Conservation (phyloP, 2,888 invertebrate genomes). For the Stenodema calcarata region DNA sequence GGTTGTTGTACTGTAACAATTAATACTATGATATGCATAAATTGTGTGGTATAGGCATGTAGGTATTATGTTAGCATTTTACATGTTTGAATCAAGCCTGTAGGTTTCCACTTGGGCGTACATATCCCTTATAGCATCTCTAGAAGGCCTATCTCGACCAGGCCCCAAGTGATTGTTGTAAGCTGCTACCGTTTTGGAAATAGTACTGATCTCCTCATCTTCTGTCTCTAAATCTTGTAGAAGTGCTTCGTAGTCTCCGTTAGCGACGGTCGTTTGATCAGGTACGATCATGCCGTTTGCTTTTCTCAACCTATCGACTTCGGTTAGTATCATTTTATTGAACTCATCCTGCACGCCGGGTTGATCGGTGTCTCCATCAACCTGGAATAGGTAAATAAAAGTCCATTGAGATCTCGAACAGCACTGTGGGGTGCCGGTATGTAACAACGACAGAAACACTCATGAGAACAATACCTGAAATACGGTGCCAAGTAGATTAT, state of each 20-base stretch:
- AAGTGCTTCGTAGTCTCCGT: conserved; percentile 54
- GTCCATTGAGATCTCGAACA: too few relatives aligned
- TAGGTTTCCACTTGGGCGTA: conserved; percentile 63
- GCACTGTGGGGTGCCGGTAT: too few relatives aligned
- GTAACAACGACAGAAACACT: too few relatives aligned
- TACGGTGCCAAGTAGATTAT: too few relatives aligned
- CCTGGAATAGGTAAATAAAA: conserved; percentile 63
- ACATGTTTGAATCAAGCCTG: conserved; percentile 60
- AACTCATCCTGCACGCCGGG: conserved; percentile 80
- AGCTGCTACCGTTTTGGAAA: conserved; percentile 53
- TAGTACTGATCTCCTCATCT: conserved; percentile 55
- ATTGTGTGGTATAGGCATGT: too few relatives aligned
- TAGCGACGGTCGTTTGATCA: conserved; percentile 51
- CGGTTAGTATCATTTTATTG: conserved; percentile 71
- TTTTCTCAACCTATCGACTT: conserved; percentile 63
- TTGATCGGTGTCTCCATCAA: conserved; percentile 86
- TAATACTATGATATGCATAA: too few relatives aligned
- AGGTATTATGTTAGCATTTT: not conserved
- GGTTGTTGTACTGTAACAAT: too few relatives aligned
- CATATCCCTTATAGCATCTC: conserved; percentile 61
- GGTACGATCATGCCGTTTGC: conserved; percentile 54
- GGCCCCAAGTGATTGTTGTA: conserved; percentile 45
- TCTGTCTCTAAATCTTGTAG: conserved; percentile 58
- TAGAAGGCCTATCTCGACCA: conserved; percentile 57
- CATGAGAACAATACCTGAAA: too few relatives aligned